A percentile compares a stretch with the other conserved stretches of the same genome.
phyloP scores from a whole-genome alignment of 2,113 vertebrate species.

The Ailurus styani region DNA sequence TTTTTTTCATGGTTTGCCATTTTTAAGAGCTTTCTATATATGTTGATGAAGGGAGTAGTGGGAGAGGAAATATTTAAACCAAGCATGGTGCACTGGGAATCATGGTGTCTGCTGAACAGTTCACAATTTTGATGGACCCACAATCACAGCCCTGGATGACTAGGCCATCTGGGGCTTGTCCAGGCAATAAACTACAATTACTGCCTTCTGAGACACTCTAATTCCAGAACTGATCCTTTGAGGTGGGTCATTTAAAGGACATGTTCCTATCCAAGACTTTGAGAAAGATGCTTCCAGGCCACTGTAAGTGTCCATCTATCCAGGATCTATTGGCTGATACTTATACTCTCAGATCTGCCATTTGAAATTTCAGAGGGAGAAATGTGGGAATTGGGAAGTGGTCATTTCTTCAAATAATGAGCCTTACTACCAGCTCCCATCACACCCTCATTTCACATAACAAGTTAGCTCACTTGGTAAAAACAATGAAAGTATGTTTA shows the following conservation, averaged over 20 bases:
- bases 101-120: not conserved
- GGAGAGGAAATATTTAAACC: not conserved
- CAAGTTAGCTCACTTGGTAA: not conserved
- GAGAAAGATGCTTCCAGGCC: not conserved
- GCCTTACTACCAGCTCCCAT: not conserved
- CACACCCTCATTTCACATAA: not conserved
- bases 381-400: not conserved
- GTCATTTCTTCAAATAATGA: not conserved
- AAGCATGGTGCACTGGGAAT: not conserved
- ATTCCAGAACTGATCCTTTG: not conserved
- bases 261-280: not conserved
- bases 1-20: not conserved
- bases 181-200: not conserved
- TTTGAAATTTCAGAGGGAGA: not conserved
- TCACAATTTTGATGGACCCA: not conserved
- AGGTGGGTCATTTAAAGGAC: not conserved
- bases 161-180: not conserved
- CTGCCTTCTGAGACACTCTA: not conserved
- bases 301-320: not conserved
- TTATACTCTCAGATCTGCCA: not conserved
- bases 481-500: not conserved
- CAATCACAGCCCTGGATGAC: not conserved
- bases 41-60: not conserved
- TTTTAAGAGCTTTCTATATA: not conserved
- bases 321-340: not conserved